Percentiles rank a stretch among this genome's conserved stretches.
Conservation (phyloP, 2,113 vertebrate genomes). For the Aldabrachelys gigantea region DNA sequence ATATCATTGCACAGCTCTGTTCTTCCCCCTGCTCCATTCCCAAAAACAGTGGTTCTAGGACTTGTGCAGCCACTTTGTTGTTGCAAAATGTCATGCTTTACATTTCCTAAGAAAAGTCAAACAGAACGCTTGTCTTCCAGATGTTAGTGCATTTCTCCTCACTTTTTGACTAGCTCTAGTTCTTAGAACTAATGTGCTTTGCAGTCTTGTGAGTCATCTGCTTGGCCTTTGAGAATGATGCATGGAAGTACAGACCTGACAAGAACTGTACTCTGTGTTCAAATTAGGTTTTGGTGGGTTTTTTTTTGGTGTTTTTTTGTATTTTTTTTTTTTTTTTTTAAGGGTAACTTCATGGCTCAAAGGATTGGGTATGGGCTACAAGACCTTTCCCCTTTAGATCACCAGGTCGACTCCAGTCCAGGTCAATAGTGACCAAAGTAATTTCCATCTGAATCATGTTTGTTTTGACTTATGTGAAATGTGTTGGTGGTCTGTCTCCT, state of each 20-base stretch:
- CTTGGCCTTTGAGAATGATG: not conserved
- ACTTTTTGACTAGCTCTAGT: accelerated
- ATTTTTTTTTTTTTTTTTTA: not conserved
- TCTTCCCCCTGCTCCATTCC: accelerated
- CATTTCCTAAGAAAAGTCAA: accelerated
- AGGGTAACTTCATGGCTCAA: not conserved
- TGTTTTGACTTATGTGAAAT: accelerated
- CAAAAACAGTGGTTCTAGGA: accelerated
- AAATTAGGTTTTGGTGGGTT: not conserved
- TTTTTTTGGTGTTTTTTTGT: too few relatives aligned
- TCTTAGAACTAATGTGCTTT: not conserved
- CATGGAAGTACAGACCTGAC: not conserved
- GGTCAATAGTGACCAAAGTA: accelerated
- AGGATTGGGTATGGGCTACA: not conserved
- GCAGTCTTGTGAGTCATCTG: not conserved
- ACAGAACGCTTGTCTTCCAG: not conserved
- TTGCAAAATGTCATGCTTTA: accelerated
- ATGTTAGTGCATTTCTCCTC: accelerated
- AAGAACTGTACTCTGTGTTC: not conserved
- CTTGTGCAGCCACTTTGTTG: accelerated
- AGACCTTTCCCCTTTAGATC: not conserved
- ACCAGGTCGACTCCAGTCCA: not conserved
- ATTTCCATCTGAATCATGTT: accelerated
- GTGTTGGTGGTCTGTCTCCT: accelerated
- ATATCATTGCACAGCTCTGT: accelerated